Evolutionary conservation across 2,797 vertebrate species (phyloP).

Genomic region (Pachyuromys duprasi): DNA sequence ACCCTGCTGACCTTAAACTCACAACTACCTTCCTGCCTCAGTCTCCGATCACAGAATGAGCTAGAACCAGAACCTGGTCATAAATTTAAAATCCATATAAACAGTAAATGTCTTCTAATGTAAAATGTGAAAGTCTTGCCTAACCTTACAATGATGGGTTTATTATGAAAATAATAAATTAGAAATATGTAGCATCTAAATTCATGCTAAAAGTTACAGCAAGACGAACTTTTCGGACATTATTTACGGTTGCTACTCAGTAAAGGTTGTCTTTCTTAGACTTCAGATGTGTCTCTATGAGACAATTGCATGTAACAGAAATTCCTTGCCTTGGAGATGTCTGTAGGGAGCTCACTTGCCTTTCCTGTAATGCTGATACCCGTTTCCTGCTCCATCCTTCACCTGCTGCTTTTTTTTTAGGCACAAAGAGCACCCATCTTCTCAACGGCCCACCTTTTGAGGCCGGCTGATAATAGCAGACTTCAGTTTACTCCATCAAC

Average conservation of each 20-base stretch:
- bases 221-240: not conserved
- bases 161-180: not conserved
- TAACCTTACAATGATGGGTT: slow-evolving; percentile 15
- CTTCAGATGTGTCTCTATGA: slow-evolving; percentile 71
- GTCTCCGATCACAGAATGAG: not conserved
- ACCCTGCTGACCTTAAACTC: not conserved
- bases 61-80: not conserved
- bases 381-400: slow-evolving; percentile 40
- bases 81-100: slow-evolving; percentile 22
- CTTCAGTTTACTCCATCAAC: slow-evolving; percentile 61
- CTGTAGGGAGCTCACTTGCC: slow-evolving; percentile 42
- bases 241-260: slow-evolving; percentile 63
- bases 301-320: slow-evolving; percentile 64
- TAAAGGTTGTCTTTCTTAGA: slow-evolving; percentile 34
- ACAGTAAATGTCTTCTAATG: slow-evolving; percentile 55
- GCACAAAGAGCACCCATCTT: slow-evolving; percentile 61
- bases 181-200: slow-evolving; percentile 3
- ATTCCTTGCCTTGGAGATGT: slow-evolving; percentile 48
- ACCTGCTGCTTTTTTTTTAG: slow-evolving; percentile 47
- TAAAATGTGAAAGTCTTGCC: slow-evolving; percentile 31
- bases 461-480: slow-evolving; percentile 57
- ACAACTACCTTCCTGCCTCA: not conserved
- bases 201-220: slow-evolving; percentile 33
- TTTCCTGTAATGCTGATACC: slow-evolving; percentile 66
- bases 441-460: slow-evolving; percentile 66